Evolutionary conservation across 2,113 vertebrate species (phyloP).

Genomic region (Nyctibius bracteatus): DNA sequence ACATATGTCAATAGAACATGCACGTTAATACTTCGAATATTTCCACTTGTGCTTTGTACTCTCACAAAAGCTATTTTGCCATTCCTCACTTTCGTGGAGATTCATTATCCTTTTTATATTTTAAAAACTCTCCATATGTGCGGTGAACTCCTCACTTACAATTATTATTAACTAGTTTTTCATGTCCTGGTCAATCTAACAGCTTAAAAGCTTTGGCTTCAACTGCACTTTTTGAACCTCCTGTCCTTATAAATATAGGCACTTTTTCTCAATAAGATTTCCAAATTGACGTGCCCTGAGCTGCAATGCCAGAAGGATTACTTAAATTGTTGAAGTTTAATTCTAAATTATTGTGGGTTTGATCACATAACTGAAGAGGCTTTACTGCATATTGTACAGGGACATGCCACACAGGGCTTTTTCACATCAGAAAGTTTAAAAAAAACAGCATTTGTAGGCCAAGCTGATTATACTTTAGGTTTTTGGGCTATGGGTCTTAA

Average conservation of each 20-base stretch:
- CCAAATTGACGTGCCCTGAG: neutral
- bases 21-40: neutral
- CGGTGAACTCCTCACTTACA: neutral
- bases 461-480: neutral
- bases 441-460: neutral
- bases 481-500: neutral
- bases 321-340: slow-evolving; percentile 11
- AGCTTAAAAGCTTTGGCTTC: slow-evolving; percentile 11
- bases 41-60: neutral
- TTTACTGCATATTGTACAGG: neutral
- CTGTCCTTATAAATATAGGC: neutral
- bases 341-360: slow-evolving; percentile 7
- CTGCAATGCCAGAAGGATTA: slow-evolving; percentile 10
- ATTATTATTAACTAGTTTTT: slow-evolving; percentile 5
- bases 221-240: neutral
- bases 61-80: neutral
- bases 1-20: neutral
- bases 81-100: neutral
- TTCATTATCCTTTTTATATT: neutral
- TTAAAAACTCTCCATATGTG: neutral
- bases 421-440: neutral
- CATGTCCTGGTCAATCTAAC: neutral
- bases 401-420: neutral
- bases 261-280: slow-evolving; percentile 5
- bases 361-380: neutral